Percentiles rank a stretch among this genome's conserved stretches.
These are phyloP conservation scores for Mastomys natalensis DNA, from an alignment of 2,113 vertebrate genomes.

Conservation along the genomic window DNA sequence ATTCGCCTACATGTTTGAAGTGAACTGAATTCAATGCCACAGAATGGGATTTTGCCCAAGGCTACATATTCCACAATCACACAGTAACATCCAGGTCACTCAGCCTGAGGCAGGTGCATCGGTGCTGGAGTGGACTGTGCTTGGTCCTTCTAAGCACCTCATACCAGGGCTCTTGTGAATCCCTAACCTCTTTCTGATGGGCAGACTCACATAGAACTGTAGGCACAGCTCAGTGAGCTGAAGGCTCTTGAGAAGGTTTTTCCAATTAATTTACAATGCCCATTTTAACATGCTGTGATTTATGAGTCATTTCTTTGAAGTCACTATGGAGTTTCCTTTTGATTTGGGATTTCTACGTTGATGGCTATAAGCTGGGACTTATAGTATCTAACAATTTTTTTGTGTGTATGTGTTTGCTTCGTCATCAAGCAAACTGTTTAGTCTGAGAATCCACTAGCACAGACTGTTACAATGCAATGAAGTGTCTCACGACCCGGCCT, in stretches of 20 bases:
- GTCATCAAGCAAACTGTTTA: conserved; percentile 19
- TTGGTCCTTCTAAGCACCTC: rapidly evolving
- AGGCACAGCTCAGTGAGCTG: background rate
- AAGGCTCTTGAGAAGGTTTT: background rate
- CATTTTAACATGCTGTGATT: background rate
- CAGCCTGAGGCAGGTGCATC: background rate
- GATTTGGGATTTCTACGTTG: background rate
- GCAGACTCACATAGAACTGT: background rate
- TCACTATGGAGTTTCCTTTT: background rate
- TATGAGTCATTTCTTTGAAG: conserved; percentile 47
- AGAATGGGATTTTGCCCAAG: background rate
- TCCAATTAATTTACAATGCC: background rate
- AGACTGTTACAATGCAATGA: background rate
- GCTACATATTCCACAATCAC: background rate
- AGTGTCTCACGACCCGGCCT: background rate
- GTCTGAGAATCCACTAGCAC: conserved; percentile 40
- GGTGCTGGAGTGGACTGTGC: no score
- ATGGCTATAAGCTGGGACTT: background rate
- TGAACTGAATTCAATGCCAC: background rate
- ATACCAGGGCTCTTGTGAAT: background rate
- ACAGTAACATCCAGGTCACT: background rate
- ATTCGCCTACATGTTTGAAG: background rate
- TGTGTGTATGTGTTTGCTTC: background rate
- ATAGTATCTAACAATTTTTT: background rate
- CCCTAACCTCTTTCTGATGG: background rate